These are phyloP conservation scores for Melanotaenia parkinsoni DNA, from an alignment of 2,797 vertebrate species.

Conservation along the genomic window DNA sequence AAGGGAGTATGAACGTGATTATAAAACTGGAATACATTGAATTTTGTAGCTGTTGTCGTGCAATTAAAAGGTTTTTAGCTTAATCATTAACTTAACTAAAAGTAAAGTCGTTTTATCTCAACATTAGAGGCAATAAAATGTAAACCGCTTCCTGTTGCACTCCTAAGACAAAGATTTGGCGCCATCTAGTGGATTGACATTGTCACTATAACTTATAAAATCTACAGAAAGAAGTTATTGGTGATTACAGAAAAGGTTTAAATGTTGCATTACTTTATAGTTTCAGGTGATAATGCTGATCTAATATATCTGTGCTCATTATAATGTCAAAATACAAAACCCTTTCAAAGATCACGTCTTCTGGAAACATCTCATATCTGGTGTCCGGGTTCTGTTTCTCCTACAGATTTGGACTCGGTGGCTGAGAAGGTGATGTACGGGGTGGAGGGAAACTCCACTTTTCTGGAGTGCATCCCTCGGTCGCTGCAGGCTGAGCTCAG, in stretches of 20 bases:
- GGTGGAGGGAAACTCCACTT: constrained; percentile 87
- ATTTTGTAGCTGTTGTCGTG: too few relatives aligned
- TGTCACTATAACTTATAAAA: background rate
- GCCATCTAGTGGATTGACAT: background rate
- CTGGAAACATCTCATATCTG: background rate
- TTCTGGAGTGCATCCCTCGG: constrained; percentile 83
- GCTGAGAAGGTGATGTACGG: constrained; percentile 82
- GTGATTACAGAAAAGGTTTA: background rate
- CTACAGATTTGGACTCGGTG: constrained; percentile 51
- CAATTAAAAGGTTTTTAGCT: too few relatives aligned
- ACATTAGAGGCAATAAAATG: too few relatives aligned
- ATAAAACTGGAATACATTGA: background rate
- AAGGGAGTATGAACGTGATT: too few relatives aligned
- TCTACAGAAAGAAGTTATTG: background rate
- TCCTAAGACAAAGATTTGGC: background rate
- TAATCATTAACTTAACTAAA: too few relatives aligned
- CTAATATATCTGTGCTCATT: background rate
- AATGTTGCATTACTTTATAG: background rate
- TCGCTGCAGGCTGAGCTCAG: constrained; percentile 76
- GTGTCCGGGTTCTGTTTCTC: background rate
- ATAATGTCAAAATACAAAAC: background rate
- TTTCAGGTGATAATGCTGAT: background rate
- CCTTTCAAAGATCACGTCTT: too few relatives aligned
- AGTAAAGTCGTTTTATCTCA: too few relatives aligned
- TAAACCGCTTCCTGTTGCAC: too few relatives aligned